Evolutionary conservation across 1,140 invertebrate species (phyloP).

Genomic region (Idris sp.): DNA sequence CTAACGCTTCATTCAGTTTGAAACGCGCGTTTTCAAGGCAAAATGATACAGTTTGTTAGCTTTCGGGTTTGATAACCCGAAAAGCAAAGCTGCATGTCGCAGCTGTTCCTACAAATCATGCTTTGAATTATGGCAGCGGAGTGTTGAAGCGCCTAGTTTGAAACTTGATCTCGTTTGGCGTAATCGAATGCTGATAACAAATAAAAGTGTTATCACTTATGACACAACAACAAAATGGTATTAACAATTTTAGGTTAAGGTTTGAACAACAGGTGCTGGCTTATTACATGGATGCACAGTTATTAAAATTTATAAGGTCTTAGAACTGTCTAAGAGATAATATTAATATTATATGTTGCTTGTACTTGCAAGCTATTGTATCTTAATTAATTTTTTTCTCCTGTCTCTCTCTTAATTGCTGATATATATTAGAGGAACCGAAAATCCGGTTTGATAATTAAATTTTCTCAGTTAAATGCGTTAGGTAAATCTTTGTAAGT

Average conservation of each 20-base stretch:
- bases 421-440: no score
- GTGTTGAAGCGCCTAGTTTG: constrained; percentile 20
- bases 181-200: constrained; percentile 12
- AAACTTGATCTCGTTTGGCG: constrained; percentile 3
- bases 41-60: constrained; percentile 41
- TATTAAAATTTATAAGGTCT: constrained; percentile 13
- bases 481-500: no score
- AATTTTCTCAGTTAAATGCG: no score
- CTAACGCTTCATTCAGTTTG: constrained; percentile 17
- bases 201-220: neutral
- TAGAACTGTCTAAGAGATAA: constrained; percentile 9
- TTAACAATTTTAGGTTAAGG: constrained; percentile 10
- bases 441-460: no score
- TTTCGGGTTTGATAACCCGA: constrained; percentile 19
- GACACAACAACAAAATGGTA: no score
- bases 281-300: constrained; percentile 13
- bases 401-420: no score
- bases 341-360: neutral
- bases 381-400: no score
- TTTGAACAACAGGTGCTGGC: constrained; percentile 26
- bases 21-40: constrained; percentile 11
- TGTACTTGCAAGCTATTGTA: neutral
- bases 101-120: constrained; percentile 50
- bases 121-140: constrained; percentile 26
- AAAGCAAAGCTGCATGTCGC: constrained; percentile 10